A percentile compares a stretch with the other conserved stretches of the same genome.
phyloP scores from a whole-genome alignment of 1,140 invertebrate genomes.

The Saxidomus purpurata region DNA sequence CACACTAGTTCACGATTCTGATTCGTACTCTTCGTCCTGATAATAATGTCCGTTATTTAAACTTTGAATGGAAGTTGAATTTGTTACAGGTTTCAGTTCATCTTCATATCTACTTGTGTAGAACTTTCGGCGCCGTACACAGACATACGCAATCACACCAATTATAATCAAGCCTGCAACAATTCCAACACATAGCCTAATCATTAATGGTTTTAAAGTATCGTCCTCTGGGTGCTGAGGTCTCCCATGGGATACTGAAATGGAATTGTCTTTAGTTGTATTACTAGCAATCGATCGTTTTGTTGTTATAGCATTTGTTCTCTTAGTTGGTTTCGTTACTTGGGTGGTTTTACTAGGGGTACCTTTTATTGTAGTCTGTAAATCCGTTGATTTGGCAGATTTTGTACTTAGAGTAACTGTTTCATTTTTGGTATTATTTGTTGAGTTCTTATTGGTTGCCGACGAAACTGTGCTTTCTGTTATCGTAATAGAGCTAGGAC shows the following conservation, averaged over 20 bases:
- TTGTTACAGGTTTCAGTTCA: conserved; percentile 58
- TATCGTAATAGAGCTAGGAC: neutral
- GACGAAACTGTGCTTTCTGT: no score
- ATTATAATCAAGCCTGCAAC: conserved; percentile 57
- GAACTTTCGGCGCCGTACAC: conserved; percentile 36
- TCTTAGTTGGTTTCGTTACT: neutral
- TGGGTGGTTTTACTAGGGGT: neutral
- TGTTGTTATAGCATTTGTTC: conserved; percentile 8
- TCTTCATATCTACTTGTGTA: conserved; percentile 56
- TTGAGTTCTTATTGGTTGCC: no score
- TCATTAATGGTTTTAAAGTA: conserved; percentile 59
- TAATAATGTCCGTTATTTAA: conserved; percentile 56
- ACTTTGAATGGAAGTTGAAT: conserved; percentile 48
- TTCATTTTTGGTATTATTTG: no score
- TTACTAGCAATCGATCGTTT: neutral
- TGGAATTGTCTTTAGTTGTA: conserved; percentile 13
- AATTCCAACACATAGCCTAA: conserved; percentile 56
- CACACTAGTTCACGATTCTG: conserved; percentile 35
- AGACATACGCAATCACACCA: conserved; percentile 46
- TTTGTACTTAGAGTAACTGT: neutral
- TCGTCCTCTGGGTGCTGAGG: conserved; percentile 48
- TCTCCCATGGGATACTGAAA: neutral
- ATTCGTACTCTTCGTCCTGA: conserved; percentile 55
- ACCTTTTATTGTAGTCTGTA: neutral
- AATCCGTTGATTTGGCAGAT: neutral